Evolutionary conservation across 37 sponge, comb jelly and placozoan species (phyloP).

Genomic region (Halichondria panicea): DNA sequence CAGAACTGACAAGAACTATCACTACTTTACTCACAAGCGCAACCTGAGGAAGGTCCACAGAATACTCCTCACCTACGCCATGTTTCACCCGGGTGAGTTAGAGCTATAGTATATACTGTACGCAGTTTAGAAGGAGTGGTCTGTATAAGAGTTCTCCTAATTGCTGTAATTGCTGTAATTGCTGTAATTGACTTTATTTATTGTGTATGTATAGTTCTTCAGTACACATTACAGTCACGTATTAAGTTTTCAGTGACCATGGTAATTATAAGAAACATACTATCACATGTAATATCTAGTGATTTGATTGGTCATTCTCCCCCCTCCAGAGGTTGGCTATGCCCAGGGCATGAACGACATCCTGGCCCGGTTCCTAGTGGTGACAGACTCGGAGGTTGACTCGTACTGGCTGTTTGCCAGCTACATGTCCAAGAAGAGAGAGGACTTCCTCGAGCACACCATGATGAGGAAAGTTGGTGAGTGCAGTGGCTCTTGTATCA

Average conservation of each 20-base stretch:
- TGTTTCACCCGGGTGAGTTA: constrained; percentile 77
- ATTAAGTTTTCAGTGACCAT: too few species aligned
- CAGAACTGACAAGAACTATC: constrained; percentile 76
- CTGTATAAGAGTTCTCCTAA: too few species aligned
- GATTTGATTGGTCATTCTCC: too few species aligned
- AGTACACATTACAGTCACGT: too few species aligned
- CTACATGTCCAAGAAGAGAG: constrained; percentile 71
- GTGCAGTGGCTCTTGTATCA: too few species aligned
- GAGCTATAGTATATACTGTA: neutral
- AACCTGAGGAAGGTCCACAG: constrained; percentile 77
- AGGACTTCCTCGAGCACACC: constrained; percentile 74
- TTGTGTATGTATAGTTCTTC: too few species aligned
- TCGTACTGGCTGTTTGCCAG: constrained; percentile 79
- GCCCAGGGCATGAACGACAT: constrained; percentile 94
- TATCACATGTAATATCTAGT: too few species aligned
- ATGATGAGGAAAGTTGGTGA: constrained; percentile 75
- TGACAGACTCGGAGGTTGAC: constrained; percentile 83
- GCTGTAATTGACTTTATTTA: too few species aligned
- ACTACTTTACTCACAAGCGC: constrained; percentile 67
- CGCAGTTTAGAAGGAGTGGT: too few species aligned
- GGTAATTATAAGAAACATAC: too few species aligned
- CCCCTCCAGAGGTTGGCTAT: constrained; percentile 71
- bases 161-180: too few species aligned
- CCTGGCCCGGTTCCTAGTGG: constrained; percentile 81
- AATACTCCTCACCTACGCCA: constrained; percentile 64